Evolutionary conservation across 2,888 invertebrate species (phyloP).

Genomic region (Sinelater perroti): DNA sequence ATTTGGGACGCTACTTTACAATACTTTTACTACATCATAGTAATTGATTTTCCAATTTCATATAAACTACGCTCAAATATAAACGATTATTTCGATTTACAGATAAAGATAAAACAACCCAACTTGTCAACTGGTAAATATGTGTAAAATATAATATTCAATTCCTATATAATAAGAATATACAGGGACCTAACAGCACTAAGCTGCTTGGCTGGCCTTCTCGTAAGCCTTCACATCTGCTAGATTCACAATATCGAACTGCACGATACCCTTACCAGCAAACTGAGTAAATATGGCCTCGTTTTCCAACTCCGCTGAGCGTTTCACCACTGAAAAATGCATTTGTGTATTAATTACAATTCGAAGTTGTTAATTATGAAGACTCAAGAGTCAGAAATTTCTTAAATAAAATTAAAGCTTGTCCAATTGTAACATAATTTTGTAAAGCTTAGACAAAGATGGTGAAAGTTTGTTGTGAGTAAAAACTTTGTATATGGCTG

Average conservation of each 20-base stretch:
- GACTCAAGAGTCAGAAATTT: too few species aligned
- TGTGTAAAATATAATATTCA: constrained; percentile 20
- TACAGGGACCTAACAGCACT: constrained; percentile 9
- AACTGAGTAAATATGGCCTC: constrained; percentile 77
- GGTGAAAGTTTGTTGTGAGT: too few species aligned
- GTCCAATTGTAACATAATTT: too few species aligned
- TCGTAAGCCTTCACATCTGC: constrained; percentile 61
- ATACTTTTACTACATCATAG: constrained; percentile 5
- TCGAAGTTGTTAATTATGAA: too few species aligned
- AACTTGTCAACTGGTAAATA: constrained; percentile 27
- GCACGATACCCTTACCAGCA: constrained; percentile 77
- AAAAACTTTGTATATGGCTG: too few species aligned
- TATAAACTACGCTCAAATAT: constrained; percentile 17
- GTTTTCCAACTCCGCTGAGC: constrained; percentile 58
- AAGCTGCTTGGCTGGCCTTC: constrained; percentile 22
- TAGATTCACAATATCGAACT: constrained; percentile 78
- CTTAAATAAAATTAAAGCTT: too few species aligned
- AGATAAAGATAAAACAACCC: constrained; percentile 5
- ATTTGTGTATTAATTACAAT: too few species aligned
- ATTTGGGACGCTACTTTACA: constrained; percentile 19
- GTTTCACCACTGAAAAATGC: constrained; percentile 58
- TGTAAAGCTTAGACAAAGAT: too few species aligned
- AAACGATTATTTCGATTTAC: constrained; percentile 10
- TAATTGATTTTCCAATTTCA: constrained; percentile 14
- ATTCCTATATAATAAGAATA: constrained; percentile 20